A percentile compares a stretch with the other conserved stretches of the same genome.
Evolutionary conservation across 2,797 vertebrate genomes (phyloP).

Genomic region (Denticeps clupeoides): DNA sequence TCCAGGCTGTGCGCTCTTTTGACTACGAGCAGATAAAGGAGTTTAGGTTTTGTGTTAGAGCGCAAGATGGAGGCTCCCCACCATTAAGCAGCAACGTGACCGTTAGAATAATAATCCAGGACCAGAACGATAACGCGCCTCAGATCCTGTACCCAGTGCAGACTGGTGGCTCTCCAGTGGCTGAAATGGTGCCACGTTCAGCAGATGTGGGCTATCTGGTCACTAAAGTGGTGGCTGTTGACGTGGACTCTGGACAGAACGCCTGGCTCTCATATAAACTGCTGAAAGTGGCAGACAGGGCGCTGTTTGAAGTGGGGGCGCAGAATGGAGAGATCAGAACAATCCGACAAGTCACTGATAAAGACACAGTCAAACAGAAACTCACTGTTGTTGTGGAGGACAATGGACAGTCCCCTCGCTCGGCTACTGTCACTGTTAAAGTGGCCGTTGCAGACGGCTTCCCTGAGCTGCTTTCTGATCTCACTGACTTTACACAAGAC

Average conservation of each 20-base stretch:
- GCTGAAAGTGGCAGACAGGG: constrained; percentile 20
- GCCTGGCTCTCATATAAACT: constrained; percentile 22
- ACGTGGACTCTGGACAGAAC: constrained; percentile 46
- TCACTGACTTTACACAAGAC: constrained; percentile 6
- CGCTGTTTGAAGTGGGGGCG: constrained; percentile 31
- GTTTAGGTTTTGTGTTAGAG: constrained; percentile 39
- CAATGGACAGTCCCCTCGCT: constrained; percentile 30
- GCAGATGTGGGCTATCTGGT: constrained; percentile 49
- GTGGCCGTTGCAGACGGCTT: constrained; percentile 33
- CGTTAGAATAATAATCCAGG: constrained; percentile 37
- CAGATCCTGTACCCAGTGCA: constrained; percentile 26
- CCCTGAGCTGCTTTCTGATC: constrained; percentile 11
- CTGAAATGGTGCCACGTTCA: constrained; percentile 54
- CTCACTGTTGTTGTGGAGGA: constrained; percentile 23
- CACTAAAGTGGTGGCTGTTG: constrained; percentile 42
- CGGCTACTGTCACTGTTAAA: constrained; percentile 35
- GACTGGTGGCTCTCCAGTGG: constrained; percentile 41
- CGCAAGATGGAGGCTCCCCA: constrained; percentile 39
- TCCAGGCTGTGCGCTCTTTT: constrained; percentile 50
- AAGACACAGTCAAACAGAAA: constrained; percentile 34
- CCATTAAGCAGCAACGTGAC: constrained; percentile 42
- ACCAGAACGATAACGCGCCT: constrained; percentile 47
- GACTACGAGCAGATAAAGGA: constrained; percentile 56
- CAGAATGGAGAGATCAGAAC: constrained; percentile 16
- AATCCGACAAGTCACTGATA: constrained; percentile 44